Evolutionary conservation across 1,140 invertebrate species (phyloP).

Genomic region (Papilio polyxenes): DNA sequence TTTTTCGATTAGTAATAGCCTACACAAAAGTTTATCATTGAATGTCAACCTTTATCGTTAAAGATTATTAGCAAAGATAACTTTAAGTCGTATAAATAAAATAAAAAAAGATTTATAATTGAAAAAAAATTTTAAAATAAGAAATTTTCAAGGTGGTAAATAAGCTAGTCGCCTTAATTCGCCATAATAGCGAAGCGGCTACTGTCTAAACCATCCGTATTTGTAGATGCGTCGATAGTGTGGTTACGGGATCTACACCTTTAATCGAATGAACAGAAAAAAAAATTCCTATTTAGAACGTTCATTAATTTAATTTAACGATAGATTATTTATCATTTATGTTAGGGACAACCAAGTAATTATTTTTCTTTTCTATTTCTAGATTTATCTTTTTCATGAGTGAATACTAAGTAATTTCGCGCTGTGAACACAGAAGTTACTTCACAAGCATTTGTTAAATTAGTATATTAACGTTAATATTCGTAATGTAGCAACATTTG

Average conservation of each 20-base stretch:
- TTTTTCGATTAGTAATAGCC: background rate
- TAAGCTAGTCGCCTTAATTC: too few relatives aligned
- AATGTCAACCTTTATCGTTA: background rate
- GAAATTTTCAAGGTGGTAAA: too few relatives aligned
- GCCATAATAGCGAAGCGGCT: too few relatives aligned
- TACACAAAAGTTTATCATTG: background rate
- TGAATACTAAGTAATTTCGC: background rate
- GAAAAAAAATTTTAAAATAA: too few relatives aligned
- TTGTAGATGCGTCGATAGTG: too few relatives aligned
- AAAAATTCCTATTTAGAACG: too few relatives aligned
- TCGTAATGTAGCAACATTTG: background rate
- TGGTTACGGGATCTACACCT: too few relatives aligned
- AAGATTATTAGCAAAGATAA: background rate
- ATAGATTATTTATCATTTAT: background rate
- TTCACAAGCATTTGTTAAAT: slow-evolving; percentile 8
- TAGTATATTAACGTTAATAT: slow-evolving; percentile 21
- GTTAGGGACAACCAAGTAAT: background rate
- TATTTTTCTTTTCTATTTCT: background rate
- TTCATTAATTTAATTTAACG: too few relatives aligned
- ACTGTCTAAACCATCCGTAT: too few relatives aligned
- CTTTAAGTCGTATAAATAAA: background rate
- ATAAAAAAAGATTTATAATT: too few relatives aligned
- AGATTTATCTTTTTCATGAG: background rate
- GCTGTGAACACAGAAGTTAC: background rate
- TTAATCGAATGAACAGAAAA: too few relatives aligned